phyloP scores from a whole-genome alignment of 2,888 invertebrate genomes.

The Eugnorisma glareosa region DNA sequence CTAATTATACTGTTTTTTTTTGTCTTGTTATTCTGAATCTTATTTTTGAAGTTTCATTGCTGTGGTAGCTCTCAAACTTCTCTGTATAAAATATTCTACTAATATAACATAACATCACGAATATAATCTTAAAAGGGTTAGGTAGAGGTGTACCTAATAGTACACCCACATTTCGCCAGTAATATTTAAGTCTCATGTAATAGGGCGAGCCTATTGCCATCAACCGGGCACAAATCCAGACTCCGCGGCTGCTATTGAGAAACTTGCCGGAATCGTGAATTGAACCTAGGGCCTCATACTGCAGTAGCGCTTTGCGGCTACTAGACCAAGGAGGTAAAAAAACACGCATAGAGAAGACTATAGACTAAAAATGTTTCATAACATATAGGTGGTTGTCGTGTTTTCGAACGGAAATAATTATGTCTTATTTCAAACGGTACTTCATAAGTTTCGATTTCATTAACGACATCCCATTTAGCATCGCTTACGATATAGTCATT shows the following conservation, averaged over 20 bases:
- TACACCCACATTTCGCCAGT: not conserved
- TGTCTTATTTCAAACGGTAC: conserved; percentile 7
- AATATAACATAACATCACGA: not conserved
- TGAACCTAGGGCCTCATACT: not conserved
- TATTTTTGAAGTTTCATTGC: not conserved
- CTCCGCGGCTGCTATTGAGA: not conserved
- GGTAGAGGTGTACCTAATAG: not conserved
- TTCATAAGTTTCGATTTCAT: conserved; percentile 38
- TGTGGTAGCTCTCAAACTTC: not conserved
- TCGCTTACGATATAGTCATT: conserved; percentile 39
- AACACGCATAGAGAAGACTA: not conserved
- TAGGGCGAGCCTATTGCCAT: not conserved
- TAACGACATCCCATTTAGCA: conserved; percentile 25
- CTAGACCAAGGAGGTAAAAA: not conserved
- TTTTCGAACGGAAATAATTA: conserved; percentile 30
- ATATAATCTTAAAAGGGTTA: no score
- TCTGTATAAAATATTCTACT: no score
- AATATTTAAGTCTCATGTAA: not conserved
- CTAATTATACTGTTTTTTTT: not conserved
- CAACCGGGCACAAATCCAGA: no score
- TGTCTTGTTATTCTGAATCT: not conserved
- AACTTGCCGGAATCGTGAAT: not conserved
- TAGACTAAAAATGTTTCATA: not conserved
- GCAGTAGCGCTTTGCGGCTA: not conserved
- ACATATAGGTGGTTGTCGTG: conserved; percentile 27